phyloP scores from a whole-genome alignment of 2,113 vertebrate species.

The Tragelaphus scriptus region DNA sequence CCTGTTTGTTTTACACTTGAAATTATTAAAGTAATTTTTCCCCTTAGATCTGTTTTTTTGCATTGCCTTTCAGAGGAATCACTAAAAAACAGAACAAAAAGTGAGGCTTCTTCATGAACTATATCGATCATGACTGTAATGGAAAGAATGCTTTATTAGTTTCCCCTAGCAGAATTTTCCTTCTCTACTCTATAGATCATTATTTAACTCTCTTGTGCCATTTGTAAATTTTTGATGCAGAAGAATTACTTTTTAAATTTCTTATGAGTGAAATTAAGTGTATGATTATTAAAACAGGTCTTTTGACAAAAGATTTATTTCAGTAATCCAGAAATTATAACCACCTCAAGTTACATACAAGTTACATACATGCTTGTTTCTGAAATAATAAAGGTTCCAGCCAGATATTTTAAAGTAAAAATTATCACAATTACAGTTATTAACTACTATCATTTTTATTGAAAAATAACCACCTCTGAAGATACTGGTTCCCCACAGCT shows the following conservation, averaged over 20 bases:
- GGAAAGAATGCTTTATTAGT: background rate
- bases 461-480: background rate
- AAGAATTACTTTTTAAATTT: background rate
- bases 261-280: background rate
- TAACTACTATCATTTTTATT: background rate
- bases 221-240: background rate
- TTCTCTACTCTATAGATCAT: background rate
- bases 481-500: background rate
- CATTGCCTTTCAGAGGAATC: background rate
- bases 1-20: background rate
- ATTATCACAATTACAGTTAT: background rate
- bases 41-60: background rate
- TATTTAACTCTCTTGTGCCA: background rate
- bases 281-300: background rate
- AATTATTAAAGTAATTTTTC: background rate
- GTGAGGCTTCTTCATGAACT: background rate
- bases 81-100: background rate
- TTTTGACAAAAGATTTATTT: conserved; percentile 32
- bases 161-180: background rate
- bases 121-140: background rate
- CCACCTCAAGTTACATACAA: background rate
- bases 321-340: conserved; percentile 48
- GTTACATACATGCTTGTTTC: conserved; percentile 36
- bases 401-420: background rate
- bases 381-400: conserved; percentile 74